Evolutionary conservation across 2,888 invertebrate species (phyloP), one percentile per base, ranked within the genome.

Genomic region (Hirtodrosophila trivittata): DNA sequence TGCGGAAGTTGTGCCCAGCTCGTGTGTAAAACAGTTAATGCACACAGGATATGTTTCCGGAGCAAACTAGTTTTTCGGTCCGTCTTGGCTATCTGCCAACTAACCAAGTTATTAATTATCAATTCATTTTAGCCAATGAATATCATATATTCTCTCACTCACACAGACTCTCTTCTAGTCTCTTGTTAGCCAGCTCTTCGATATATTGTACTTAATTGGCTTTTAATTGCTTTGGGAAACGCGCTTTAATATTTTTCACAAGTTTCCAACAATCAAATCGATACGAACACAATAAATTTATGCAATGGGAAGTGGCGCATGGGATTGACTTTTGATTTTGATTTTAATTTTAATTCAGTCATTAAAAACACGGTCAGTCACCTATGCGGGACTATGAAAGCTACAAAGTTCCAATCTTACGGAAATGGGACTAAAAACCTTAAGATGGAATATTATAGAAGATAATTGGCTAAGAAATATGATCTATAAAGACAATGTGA

Each of bases 1-100:
- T 81, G 77, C 89, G 89, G 89, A 89, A 89, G 89, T 89, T 83
- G 84, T 2, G 86, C 77, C 87, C 84, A 87, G 75, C 82, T 84
- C 85, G 75, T 63, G 86, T 63, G 86, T 78, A 86, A 87, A 89
- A 88, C 88, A 87, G 89, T 89, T 89, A 89, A 86, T 88, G 77
- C 84, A 77, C 87, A 85, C 82, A 83, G 82, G 82, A 83, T 83
- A 83, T 83, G 66, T 87, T 83, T 83, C 82, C 82, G 82, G 57
- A 66, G 32, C 50, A 57, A 69, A 80, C 72, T 8, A 38, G 28
- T 45, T 33, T 25, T 30, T 37, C 14, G 21, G 18, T 9, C 7
- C 2, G 5, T 42, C 33, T 51, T 43, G 52, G 13, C 39, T 54
- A 42, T 75, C 56, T 47, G 59, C 33, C 13, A 46, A 42, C 66